Base-by-base conservation (phyloP, 2,888 invertebrate species). In the Malthinus seriepunctatus region DNA sequence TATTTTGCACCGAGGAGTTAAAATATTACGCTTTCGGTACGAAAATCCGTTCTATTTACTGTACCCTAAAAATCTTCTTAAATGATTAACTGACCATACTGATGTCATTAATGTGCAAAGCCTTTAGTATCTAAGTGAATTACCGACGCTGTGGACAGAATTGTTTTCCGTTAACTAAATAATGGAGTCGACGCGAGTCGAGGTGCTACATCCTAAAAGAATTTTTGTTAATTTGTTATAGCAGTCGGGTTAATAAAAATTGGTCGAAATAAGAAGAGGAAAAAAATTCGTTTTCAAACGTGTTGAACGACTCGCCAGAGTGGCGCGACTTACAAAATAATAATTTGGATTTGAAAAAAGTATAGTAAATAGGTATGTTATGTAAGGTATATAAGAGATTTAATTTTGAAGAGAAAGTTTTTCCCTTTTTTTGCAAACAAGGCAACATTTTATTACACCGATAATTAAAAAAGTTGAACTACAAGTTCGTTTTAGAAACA, bases 401-500 rank as follows among this genome's bases (percentile, higher is more conserved):
- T 52, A 42, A 14, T 37, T 39, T 55, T 49, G 39, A 37, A 33
- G 15, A 31, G 14, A 32, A 31, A 50, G 51, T 46, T 32, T 23
- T 23, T 23, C 23, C 5, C 23, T 23, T 23, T 23, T 23, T 51
- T 32, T 47, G 47, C 47, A 52, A 57, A 51, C 35, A 50, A 34
- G 46, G 46, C 34, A 42, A 45, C 51, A 54, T 45, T 59, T 50
- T 50, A 42, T 51, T 47, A 47, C 50, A 35, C 35, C 12, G 51
- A 52, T 68, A 70, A 69, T 69, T 70, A 71, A 69, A 67, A 69
- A 71, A 70, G 68, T 68, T 69, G 62, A 58, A 63, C 60, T 66
- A 66, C 68, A 67, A 60, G 59, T 65, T 59, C 64, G 63, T 62
- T 65, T 60, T 58, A 64, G 62, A 64, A 63, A 65, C 67, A 68